Evolutionary conservation across 92 coral and sea anemone species (phyloP).

Genomic region (Epizoanthus stellaris): DNA sequence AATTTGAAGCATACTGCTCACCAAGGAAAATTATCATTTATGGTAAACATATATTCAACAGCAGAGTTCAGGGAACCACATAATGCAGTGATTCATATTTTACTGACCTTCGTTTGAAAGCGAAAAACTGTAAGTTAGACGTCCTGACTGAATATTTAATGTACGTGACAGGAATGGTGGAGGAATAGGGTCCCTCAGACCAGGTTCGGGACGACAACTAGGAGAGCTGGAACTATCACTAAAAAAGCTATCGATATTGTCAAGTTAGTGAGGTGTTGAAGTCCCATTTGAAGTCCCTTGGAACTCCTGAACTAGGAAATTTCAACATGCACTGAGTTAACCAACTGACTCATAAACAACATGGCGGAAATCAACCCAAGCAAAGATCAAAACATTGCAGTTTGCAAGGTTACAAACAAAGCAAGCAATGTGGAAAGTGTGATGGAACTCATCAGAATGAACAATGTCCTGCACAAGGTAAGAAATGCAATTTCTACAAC

Average conservation of each 20-base stretch:
- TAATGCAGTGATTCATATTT: conserved; percentile 33
- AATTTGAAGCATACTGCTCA: conserved; percentile 39
- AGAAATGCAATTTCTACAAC: conserved; percentile 48
- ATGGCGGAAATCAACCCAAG: neutral
- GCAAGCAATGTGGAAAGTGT: conserved; percentile 18
- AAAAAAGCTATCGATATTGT: conserved; percentile 20
- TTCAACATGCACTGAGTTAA: conserved; percentile 28
- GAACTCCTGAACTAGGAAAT: neutral
- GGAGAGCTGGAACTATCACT: conserved; percentile 45
- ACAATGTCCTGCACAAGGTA: conserved; percentile 49
- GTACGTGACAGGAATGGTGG: too few species aligned
- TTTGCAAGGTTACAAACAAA: conserved; percentile 4
- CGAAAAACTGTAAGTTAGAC: conserved; percentile 34
- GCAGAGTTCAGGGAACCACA: conserved; percentile 43
- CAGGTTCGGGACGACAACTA: conserved; percentile 43
- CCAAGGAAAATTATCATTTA: conserved; percentile 37
- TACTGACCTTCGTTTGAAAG: conserved; percentile 49
- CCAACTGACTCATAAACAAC: neutral
- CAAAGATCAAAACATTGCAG: conserved; percentile 1
- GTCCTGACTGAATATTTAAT: too few species aligned
- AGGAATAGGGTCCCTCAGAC: neutral
- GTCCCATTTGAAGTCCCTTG: conserved; percentile 47
- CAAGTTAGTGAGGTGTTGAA: neutral
- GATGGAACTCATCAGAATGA: conserved; percentile 32
- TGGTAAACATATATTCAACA: conserved; percentile 29